Evolutionary conservation across 1,140 invertebrate species (phyloP), one percentile per base, ranked within the genome.

Genomic region (Drosophila grimshawi): DNA sequence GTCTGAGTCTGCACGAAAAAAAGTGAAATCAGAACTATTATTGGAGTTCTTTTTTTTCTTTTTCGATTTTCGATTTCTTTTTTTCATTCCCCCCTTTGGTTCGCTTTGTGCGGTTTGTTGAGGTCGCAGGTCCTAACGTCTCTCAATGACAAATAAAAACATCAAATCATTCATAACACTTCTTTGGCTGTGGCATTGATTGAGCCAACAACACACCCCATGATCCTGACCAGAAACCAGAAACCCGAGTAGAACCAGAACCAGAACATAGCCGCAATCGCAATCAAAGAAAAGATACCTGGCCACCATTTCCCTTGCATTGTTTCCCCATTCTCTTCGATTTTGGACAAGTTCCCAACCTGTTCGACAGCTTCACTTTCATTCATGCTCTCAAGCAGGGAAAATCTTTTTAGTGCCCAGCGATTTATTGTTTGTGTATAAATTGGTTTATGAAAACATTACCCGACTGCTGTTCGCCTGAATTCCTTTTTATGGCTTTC

Each of bases 151-250:
- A 86, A 86, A 88, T 88, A 76, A 88, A 88, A 88, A 88, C 83
- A 89, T 88, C 80, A 83, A 83, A 88, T 88, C 83, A 88, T 88
- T 88, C 83, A 88, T 77, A 83, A 83, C 85, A 88, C 83, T 88
- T 88, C 80, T 88, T 88, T 68, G 55, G 39, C 69, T 83, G 83
- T 83, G 83, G 85, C 85, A 88, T 83, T 89, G 85, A 88, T 80
- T 89, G 80, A 88, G 80, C 80, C 83, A 86, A 82, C 76, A 82
- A 10, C 3, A 43, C 79, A 88, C 80, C 76, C 80, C 81, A 56
- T 85, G 81, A 80, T 88, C 80, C 85, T 88, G 83, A 66, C n/a
- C 57, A 48, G 56, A 11, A 57, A 11, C 39, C 55, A 7, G 29
- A 11, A 32, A 57, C 55, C 29, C 7, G 55, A 57, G 43, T 39